Evolutionary conservation across 2,113 vertebrate genomes (phyloP), one percentile per base, ranked within the genome.

Genomic region (Colistium nudipinnis): DNA sequence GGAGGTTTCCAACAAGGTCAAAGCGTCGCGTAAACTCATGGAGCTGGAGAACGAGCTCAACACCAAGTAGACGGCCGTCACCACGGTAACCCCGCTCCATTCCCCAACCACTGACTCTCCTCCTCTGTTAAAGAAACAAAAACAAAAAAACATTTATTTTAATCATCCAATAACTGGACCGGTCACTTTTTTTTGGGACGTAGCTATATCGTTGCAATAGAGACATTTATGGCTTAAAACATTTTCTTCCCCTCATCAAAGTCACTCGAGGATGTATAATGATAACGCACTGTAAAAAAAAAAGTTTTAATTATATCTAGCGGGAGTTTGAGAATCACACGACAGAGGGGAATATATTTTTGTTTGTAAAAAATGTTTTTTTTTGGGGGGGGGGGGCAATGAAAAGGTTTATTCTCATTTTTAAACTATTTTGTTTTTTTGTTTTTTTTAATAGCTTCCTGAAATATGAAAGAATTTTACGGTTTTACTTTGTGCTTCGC

Each of bases 31-130:
- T 45, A 98, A 97, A 87, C 87, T 99, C 60, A 98, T 94, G 89
- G 98, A 99, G 88, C 94, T 99, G 93, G 98, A 99, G 92, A 97
- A 96, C 57, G 98, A 99, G 81, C 92, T 99, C 79, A 98, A 98
- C 92, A 98, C 96, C 38, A 98, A 99, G 88, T 91, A 91, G 84
- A 59, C 43, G 27, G 0, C 4, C 38, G 1, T 27, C 55, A 4
- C 62, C 69, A 6, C 19, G 17, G 59, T 12, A n/a, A 24, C 54
- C 62, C 20, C 19, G 39, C 56, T 77, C n/a, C 17, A 56, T 44
- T 49, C 38, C 72, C 41, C 70, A n/a, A n/a, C n/a, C n/a, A n/a
- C n/a, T n/a, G n/a, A n/a, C n/a, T n/a, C n/a, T n/a, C n/a, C n/a
- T n/a, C n/a, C n/a, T n/a, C n/a, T n/a, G n/a, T n/a, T n/a, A n/a